Base-by-base conservation (phyloP, 1,140 invertebrate species). In the Drosophila tropicalis region DNA sequence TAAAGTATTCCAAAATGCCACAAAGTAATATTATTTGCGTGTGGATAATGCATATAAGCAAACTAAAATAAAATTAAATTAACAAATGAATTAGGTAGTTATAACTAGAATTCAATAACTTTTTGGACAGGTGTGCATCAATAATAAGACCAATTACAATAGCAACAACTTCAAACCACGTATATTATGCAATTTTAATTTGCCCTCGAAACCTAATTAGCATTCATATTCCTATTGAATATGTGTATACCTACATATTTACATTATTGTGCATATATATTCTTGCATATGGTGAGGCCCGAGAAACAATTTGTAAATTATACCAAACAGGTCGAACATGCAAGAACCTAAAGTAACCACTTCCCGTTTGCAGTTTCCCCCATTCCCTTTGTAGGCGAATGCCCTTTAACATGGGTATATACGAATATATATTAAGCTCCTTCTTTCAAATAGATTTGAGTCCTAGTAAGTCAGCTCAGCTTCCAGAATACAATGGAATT, bases 291-390 rank as follows among this genome's bases (percentile, higher is more conserved):
- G 62, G 19, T 65, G 57, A 54, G 64, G 57, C 34, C 68, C 61
- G 44, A 66, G 74, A 67, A 76, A 65, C 79, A 87, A 87, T 87
- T 87, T 87, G 83, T 89, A 73, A 86, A 79, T 86, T 87, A 77
- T 81, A 76, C 58, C 63, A 65, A 68, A 82, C 89, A 87, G 83
- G 83, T 87, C 83, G 84, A 55, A 70, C 79, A 87, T 87, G 83
- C 82, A 83, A 63, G 72, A 51, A 47, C 15, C 58, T 6, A 78
- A 74, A 54, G 47, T 67, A 73, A 71, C 78, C 65, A 69, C 62
- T 77, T 75, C 79, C 76, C 70, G 57, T 66, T 32, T 34, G 12
- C 67, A 36, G 15, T 19, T 22, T 12, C 17, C 22, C 29, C 2
- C 29, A 29, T 39, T 6, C 15, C 57, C 17, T 15, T 51, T 51